Evolutionary conservation across 1,140 invertebrate genomes (phyloP).

Genomic region (Aphis craccivora): DNA sequence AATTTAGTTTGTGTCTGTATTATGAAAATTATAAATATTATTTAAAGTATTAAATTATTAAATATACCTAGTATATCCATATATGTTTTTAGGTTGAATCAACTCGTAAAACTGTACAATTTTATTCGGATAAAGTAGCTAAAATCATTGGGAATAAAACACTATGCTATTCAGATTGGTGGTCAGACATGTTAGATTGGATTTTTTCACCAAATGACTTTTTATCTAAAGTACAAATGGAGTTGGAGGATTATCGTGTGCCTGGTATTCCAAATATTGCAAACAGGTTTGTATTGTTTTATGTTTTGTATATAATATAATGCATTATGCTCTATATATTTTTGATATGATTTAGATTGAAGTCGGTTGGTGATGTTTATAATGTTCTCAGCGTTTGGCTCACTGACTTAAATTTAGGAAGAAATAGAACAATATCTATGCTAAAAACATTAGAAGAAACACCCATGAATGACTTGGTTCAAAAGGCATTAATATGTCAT

Average conservation of each 20-base stretch:
- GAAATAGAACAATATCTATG: constrained; percentile 63
- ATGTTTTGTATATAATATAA: background rate
- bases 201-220: constrained; percentile 58
- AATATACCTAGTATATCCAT: background rate
- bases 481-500: constrained; percentile 73
- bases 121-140: constrained; percentile 44
- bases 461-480: constrained; percentile 66
- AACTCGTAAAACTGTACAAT: constrained; percentile 30
- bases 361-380: constrained; percentile 64
- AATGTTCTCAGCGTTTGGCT: constrained; percentile 65
- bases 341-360: constrained; percentile 61
- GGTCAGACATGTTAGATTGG: constrained; percentile 59
- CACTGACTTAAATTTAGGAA: constrained; percentile 64
- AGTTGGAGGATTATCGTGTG: constrained; percentile 44
- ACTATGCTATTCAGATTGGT: constrained; percentile 60
- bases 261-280: constrained; percentile 53
- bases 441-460: constrained; percentile 64
- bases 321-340: background rate
- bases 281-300: background rate
- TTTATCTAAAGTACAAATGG: constrained; percentile 54
- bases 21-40: background rate
- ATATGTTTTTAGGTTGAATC: constrained; percentile 24
- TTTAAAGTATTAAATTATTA: background rate
- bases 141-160: constrained; percentile 33
- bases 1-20: background rate